A percentile compares a stretch with the other conserved stretches of the same genome.
Conservation (phyloP, 1,140 invertebrate species). For the Drosophila willistoni region DNA sequence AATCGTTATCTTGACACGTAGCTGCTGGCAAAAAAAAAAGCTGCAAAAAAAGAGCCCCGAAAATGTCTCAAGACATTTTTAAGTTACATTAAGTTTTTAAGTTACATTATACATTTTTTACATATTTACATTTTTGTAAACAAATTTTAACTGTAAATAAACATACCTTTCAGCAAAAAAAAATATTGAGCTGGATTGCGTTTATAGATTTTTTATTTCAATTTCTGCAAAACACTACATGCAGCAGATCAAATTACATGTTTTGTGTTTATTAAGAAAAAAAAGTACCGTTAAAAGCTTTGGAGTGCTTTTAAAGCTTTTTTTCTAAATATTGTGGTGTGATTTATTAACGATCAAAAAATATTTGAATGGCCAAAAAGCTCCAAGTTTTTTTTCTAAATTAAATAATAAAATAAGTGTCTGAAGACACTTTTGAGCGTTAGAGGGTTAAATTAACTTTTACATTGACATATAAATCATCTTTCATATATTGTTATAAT, state of each 20-base stretch:
- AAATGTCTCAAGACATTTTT: background rate
- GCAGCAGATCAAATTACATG: background rate
- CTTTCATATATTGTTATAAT: too few relatives aligned
- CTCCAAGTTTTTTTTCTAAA: background rate
- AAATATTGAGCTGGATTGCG: background rate
- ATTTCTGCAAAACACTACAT: background rate
- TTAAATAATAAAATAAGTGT: constrained; percentile 2
- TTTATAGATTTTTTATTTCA: too few relatives aligned
- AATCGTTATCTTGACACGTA: too few relatives aligned
- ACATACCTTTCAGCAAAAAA: background rate
- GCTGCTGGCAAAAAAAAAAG: too few relatives aligned
- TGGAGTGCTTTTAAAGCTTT: constrained; percentile 8
- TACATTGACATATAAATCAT: too few relatives aligned
- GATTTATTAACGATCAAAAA: constrained; percentile 15
- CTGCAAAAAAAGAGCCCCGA: background rate
- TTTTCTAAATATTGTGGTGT: constrained; percentile 2
- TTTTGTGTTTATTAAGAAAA: background rate
- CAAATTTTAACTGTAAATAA: constrained; percentile 9
- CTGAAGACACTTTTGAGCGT: background rate
- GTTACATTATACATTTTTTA: constrained; percentile 1
- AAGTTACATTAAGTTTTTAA: background rate
- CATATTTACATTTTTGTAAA: constrained; percentile 14
- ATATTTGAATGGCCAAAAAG: constrained; percentile 23
- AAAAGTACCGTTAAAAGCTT: constrained; percentile 1
- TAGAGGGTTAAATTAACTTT: background rate